Conservation (phyloP, 2,888 invertebrate species). For the Drosophila meridionalis region DNA sequence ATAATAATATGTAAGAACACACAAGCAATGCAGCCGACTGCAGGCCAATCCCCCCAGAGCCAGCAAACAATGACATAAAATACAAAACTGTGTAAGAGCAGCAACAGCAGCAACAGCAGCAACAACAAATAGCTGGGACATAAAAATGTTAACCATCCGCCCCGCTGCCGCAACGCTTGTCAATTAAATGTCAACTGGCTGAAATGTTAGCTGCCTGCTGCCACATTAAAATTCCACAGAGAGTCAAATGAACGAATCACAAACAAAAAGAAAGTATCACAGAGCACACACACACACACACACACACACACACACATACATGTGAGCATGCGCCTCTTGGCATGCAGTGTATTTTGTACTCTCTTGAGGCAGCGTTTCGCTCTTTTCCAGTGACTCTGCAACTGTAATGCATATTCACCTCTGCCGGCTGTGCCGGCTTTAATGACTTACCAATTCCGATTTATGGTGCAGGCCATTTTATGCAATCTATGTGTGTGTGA, state of each 20-base stretch:
- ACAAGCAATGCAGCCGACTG: conserved; percentile 55
- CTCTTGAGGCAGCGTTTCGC: conserved; percentile 12
- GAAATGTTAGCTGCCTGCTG: conserved; percentile 61
- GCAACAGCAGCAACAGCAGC: conserved; percentile 22
- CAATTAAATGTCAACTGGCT: conserved; percentile 78
- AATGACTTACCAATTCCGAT: conserved; percentile 47
- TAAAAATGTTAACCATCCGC: conserved; percentile 36
- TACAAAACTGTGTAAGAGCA: conserved; percentile 48
- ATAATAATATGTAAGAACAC: conserved; percentile 67
- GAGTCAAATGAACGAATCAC: conserved; percentile 27
- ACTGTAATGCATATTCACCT: conserved; percentile 60
- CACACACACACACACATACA: background rate
- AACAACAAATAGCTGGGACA: conserved; percentile 19
- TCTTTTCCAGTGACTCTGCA: conserved; percentile 33
- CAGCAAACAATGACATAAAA: conserved; percentile 47
- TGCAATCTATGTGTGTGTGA: conserved; percentile 37
- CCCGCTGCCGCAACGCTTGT: conserved; percentile 52
- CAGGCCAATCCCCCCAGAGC: conserved; percentile 38
- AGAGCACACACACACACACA: conserved; percentile 1
- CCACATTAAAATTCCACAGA: conserved; percentile 64
- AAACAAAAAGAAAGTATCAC: conserved; percentile 4
- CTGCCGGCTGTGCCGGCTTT: conserved; percentile 3
- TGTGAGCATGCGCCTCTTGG: conserved; percentile 51
- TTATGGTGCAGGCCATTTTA: conserved; percentile 52
- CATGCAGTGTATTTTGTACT: conserved; percentile 26